Percentiles rank a stretch among this genome's conserved stretches.
These are phyloP conservation scores for Agapornis roseicollis DNA, from an alignment of 2,113 vertebrate genomes.

Conservation along the genomic window DNA sequence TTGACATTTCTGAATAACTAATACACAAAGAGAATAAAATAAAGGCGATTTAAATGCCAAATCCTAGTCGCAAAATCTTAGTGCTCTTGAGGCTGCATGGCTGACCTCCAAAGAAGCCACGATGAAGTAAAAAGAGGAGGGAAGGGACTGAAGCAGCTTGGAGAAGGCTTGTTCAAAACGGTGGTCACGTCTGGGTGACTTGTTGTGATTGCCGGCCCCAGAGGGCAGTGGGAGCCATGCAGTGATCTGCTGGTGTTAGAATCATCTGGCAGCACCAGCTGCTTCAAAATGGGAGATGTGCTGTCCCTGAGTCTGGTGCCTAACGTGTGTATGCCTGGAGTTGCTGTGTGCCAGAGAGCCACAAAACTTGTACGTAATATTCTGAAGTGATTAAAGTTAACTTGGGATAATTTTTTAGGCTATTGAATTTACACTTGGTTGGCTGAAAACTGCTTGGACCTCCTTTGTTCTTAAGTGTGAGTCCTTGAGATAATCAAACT, in stretches of 20 bases:
- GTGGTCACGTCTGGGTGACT: background rate
- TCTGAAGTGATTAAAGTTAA: background rate
- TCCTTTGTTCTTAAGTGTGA: background rate
- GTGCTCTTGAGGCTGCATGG: background rate
- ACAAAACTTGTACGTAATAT: background rate
- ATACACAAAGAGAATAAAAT: background rate
- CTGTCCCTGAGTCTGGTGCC: background rate
- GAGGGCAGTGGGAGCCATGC: background rate
- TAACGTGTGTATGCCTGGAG: fast-evolving
- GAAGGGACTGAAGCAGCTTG: background rate
- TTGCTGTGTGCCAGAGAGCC: background rate
- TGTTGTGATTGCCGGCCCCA: background rate
- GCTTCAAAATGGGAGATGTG: background rate
- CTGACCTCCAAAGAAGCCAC: background rate
- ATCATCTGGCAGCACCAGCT: background rate
- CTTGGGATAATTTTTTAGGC: background rate
- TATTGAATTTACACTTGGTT: background rate
- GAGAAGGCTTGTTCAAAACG: background rate
- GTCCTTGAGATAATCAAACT: background rate
- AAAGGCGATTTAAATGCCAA: constrained; percentile 2
- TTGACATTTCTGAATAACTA: background rate
- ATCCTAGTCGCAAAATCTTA: background rate
- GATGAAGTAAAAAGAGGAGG: background rate
- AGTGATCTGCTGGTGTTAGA: background rate
- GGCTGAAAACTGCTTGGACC: background rate